Evolutionary conservation across 2,888 invertebrate genomes (phyloP).

Genomic region (Creontiades dilutus): DNA sequence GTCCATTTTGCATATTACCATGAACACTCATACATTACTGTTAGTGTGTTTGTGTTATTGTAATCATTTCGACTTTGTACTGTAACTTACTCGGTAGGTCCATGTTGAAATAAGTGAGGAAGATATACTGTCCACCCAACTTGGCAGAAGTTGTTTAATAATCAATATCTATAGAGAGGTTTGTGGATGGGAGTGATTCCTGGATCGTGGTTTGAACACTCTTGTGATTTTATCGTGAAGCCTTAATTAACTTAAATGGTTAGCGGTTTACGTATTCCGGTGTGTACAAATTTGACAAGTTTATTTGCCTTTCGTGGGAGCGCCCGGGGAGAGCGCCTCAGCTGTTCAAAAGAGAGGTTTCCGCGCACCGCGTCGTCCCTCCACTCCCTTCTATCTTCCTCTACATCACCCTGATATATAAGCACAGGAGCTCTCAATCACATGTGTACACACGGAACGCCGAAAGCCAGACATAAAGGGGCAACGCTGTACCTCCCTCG

Average conservation of each 20-base stretch:
- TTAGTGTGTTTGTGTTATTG: too few species aligned
- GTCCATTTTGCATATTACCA: too few species aligned
- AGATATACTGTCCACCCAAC: too few species aligned
- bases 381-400: neutral
- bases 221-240: neutral
- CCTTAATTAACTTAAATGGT: neutral
- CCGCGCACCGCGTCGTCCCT: neutral
- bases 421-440: slow-evolving; percentile 39
- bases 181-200: too few species aligned
- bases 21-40: too few species aligned
- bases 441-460: slow-evolving; percentile 26
- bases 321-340: neutral
- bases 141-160: too few species aligned
- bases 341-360: neutral
- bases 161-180: too few species aligned
- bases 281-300: neutral
- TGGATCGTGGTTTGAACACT: neutral
- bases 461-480: slow-evolving; percentile 26
- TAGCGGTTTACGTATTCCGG: neutral
- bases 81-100: too few species aligned
- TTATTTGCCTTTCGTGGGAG: slow-evolving; percentile 13
- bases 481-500: neutral
- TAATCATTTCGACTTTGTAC: too few species aligned
- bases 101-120: too few species aligned
- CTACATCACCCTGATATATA: slow-evolving; percentile 10